Percentiles rank a stretch among this genome's conserved stretches.
These are phyloP conservation scores for Beroe ovata DNA, from an alignment of 37 sponge, comb jelly and placozoan species.

Conservation along the genomic window DNA sequence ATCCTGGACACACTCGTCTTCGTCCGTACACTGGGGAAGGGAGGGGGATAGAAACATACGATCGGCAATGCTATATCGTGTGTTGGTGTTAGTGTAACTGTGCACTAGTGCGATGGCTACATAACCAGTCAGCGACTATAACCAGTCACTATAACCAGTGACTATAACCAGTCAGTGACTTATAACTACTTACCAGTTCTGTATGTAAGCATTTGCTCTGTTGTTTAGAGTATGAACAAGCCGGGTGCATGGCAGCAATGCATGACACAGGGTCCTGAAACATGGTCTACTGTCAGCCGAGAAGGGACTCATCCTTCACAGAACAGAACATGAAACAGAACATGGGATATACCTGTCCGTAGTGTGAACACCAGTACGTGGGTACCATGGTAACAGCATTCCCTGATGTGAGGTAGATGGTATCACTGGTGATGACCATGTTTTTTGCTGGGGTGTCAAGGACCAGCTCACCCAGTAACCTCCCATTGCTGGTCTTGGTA, in stretches of 20 bases:
- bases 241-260: slow-evolving; percentile 11
- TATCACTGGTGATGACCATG: neutral
- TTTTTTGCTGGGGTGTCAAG: neutral
- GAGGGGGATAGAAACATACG: too few relatives aligned
- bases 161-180: too few relatives aligned
- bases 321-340: neutral
- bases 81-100: too few relatives aligned
- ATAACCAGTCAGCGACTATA: too few relatives aligned
- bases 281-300: too few relatives aligned
- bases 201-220: neutral
- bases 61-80: too few relatives aligned
- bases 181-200: neutral
- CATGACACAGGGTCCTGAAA: slow-evolving; percentile 11
- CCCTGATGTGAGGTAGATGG: neutral
- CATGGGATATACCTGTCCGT: neutral
- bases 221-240: slow-evolving; percentile 19
- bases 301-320: too few relatives aligned
- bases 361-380: neutral
- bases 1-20: slow-evolving; percentile 53
- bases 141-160: too few relatives aligned
- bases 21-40: neutral
- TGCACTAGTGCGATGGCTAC: too few relatives aligned
- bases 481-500: neutral
- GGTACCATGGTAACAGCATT: neutral
- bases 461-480: neutral